Conservation (phyloP, 2,797 vertebrate species). For the Galaxias olidus region DNA sequence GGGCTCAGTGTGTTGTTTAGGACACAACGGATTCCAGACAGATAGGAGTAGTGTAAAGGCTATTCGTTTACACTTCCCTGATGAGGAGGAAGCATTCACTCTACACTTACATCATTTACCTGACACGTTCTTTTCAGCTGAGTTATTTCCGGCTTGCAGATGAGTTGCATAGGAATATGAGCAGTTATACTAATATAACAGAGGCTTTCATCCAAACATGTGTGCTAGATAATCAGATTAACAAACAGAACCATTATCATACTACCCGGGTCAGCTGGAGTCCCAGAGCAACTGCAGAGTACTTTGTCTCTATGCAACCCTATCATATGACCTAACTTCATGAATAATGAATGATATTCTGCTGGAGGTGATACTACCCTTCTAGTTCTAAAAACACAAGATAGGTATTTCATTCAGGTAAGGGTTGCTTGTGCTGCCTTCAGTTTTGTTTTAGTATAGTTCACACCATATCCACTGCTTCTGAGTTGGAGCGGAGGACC, state of each 20-base stretch:
- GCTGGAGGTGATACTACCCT: constrained; percentile 8
- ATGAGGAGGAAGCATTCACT: background rate
- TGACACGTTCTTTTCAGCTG: too few species aligned
- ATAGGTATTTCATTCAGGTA: constrained; percentile 2
- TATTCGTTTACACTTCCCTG: constrained; percentile 29
- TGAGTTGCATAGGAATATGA: too few species aligned
- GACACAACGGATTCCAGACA: constrained; percentile 14
- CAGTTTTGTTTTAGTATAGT: too few species aligned
- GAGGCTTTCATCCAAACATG: too few species aligned
- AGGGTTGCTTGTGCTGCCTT: background rate
- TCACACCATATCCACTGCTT: too few species aligned
- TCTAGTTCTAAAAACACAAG: constrained; percentile 8
- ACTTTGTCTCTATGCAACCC: constrained; percentile 33
- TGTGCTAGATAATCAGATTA: too few species aligned
- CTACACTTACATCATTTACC: background rate
- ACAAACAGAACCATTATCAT: background rate
- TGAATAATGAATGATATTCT: constrained; percentile 52
- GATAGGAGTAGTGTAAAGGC: constrained; percentile 8
- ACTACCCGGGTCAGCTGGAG: background rate
- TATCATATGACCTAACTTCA: constrained; percentile 67
- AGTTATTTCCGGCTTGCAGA: too few species aligned
- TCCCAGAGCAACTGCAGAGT: constrained; percentile 31
- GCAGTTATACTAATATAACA: too few species aligned
- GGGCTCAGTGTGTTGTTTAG: constrained; percentile 9
- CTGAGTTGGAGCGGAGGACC: too few species aligned